phyloP scores from a whole-genome alignment of 2,113 vertebrate species.

The Naja naja region DNA sequence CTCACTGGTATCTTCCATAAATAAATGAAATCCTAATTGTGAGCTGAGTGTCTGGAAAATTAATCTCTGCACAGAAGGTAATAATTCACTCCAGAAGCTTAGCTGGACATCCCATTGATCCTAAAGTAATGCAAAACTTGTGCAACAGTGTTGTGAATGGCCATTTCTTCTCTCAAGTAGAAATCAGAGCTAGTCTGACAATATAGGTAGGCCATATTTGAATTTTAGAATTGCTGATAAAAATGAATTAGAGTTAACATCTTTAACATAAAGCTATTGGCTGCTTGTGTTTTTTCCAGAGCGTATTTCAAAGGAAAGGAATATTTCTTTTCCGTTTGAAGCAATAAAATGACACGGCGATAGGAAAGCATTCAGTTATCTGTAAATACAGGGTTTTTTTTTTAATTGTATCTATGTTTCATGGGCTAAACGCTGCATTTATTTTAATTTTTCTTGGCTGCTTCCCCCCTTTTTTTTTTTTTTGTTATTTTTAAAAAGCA shows the following conservation, averaged over 20 bases:
- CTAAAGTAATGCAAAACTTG: background rate
- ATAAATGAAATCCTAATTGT: background rate
- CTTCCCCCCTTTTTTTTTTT: slow-evolving; percentile 39
- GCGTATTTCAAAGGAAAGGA: slow-evolving; percentile 43
- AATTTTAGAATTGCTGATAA: background rate
- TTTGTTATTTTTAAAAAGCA: slow-evolving; percentile 65
- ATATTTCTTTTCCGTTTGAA: background rate
- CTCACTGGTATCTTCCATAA: background rate
- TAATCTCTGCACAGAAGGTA: background rate
- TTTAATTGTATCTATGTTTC: slow-evolving; percentile 17
- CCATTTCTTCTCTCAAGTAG: background rate
- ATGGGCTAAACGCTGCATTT: slow-evolving; percentile 48
- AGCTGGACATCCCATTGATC: background rate
- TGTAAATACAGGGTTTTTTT: background rate
- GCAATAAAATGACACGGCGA: background rate
- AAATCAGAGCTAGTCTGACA: background rate
- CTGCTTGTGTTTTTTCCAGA: background rate
- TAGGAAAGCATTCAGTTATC: background rate
- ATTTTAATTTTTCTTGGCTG: slow-evolving; percentile 58
- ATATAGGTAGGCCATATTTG: background rate
- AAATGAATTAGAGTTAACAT: background rate
- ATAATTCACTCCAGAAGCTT: background rate
- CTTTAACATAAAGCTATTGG: background rate
- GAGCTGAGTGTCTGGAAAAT: background rate
- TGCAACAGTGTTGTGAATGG: background rate